A percentile compares a stretch with the other conserved stretches of the same genome.
These are phyloP conservation scores for Boleophthalmus pectinirostris DNA, from an alignment of 2,113 vertebrate species.

Conservation along the genomic window DNA sequence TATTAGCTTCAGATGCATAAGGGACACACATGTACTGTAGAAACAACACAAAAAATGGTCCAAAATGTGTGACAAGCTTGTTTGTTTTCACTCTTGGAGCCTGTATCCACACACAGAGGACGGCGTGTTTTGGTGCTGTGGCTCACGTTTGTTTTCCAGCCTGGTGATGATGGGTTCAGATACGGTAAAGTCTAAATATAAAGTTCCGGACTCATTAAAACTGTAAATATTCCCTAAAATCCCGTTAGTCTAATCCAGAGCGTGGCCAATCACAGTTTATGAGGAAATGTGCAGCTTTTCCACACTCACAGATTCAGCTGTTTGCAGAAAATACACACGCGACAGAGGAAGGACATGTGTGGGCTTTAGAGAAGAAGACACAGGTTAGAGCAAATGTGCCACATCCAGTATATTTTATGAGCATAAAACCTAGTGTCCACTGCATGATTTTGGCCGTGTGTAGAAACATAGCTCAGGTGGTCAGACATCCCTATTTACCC, in stretches of 20 bases:
- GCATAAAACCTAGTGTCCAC: too few relatives aligned
- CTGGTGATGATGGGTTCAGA: background rate
- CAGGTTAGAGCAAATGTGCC: too few relatives aligned
- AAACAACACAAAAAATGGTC: too few relatives aligned
- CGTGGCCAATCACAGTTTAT: constrained; percentile 1
- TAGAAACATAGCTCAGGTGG: too few relatives aligned
- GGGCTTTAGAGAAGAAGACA: background rate
- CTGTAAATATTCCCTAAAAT: background rate
- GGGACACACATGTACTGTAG: too few relatives aligned
- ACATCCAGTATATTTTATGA: too few relatives aligned
- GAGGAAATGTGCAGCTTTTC: background rate
- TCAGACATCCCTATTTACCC: too few relatives aligned
- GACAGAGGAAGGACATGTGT: background rate
- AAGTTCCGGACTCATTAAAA: background rate
- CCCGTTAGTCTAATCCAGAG: background rate
- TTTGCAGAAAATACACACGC: background rate
- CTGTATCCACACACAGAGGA: too few relatives aligned
- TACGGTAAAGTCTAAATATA: background rate
- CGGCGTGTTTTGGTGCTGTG: background rate
- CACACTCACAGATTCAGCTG: background rate
- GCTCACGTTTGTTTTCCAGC: background rate
- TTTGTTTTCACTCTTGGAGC: too few relatives aligned
- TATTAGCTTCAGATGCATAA: too few relatives aligned
- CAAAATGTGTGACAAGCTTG: too few relatives aligned
- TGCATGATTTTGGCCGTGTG: too few relatives aligned